A percentile compares a stretch with the other conserved stretches of the same genome.
Evolutionary conservation across 92 coral and sea anemone genomes (phyloP).

Genomic region (Umimayanthus kanabou): DNA sequence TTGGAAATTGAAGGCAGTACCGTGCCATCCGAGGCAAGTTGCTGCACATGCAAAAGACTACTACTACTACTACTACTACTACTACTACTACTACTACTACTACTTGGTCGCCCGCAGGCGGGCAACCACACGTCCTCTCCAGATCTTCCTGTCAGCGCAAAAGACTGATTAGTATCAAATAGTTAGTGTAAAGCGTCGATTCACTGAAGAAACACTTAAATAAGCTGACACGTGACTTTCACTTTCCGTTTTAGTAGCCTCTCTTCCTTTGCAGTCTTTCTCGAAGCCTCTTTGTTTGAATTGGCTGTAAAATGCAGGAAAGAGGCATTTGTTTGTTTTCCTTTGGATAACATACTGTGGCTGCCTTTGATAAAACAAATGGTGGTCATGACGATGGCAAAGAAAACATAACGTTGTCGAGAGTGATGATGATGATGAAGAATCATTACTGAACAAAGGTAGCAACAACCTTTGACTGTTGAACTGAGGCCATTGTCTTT

Average conservation of each 20-base stretch:
- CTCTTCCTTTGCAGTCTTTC: conserved; percentile 13
- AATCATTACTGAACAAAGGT: too few species aligned
- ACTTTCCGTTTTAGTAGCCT: neutral
- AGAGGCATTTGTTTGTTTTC: neutral
- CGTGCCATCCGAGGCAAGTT: neutral
- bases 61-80: too few species aligned
- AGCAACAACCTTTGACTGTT: neutral
- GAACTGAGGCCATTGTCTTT: neutral
- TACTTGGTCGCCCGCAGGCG: too few species aligned
- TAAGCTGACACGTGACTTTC: neutral
- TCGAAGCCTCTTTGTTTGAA: neutral
- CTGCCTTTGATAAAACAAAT: neutral
- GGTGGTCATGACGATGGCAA: neutral
- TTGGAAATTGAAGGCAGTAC: neutral
- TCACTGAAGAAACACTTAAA: neutral
- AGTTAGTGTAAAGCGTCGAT: neutral
- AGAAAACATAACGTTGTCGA: neutral
- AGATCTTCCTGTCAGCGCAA: too few species aligned
- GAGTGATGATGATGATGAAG: too few species aligned
- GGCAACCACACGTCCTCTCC: too few species aligned
- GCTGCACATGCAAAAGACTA: neutral
- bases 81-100: too few species aligned
- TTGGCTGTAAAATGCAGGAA: neutral
- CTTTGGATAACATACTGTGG: neutral
- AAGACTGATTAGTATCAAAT: too few species aligned